These are phyloP conservation scores for Channallabes apus DNA, from an alignment of 2,797 vertebrate genomes.

Conservation along the genomic window DNA sequence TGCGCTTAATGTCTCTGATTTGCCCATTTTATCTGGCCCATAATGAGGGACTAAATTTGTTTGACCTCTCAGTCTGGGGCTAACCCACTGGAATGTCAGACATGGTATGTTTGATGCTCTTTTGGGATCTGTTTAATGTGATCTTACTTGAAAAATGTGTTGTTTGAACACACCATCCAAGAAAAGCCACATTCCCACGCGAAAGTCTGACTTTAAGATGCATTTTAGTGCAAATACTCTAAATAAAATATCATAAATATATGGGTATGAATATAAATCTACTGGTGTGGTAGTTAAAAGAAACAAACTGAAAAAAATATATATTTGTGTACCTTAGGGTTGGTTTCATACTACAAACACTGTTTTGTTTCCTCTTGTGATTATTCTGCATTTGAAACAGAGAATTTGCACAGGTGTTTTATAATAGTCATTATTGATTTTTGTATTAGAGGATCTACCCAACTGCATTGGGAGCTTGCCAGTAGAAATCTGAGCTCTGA, in stretches of 20 bases:
- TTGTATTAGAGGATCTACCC: slow-evolving; percentile 73
- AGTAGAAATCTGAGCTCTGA: slow-evolving; percentile 53
- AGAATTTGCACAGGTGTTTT: not conserved
- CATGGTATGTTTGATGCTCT: slow-evolving; percentile 67
- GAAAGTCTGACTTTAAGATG: slow-evolving; percentile 67
- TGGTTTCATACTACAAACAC: slow-evolving; percentile 52
- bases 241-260: not conserved
- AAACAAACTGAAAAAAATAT: slow-evolving; percentile 15
- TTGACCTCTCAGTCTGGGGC: slow-evolving; percentile 26
- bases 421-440: slow-evolving; percentile 21
- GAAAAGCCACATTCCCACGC: slow-evolving; percentile 73
- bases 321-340: not conserved
- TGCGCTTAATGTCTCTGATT: slow-evolving; percentile 51
- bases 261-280: not conserved
- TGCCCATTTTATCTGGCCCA: slow-evolving; percentile 62
- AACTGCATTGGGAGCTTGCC: slow-evolving; percentile 73
- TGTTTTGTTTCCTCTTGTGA: slow-evolving; percentile 45
- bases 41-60: slow-evolving; percentile 20
- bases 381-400: not conserved
- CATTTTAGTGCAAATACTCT: not conserved
- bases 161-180: slow-evolving; percentile 65
- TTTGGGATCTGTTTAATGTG: slow-evolving; percentile 69
- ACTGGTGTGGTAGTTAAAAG: slow-evolving; percentile 56
- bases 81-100: slow-evolving; percentile 65
- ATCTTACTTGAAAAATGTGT: slow-evolving; percentile 68